These are phyloP conservation scores for Neotragus moschatus DNA, from an alignment of 2,113 vertebrate genomes.

Conservation along the genomic window DNA sequence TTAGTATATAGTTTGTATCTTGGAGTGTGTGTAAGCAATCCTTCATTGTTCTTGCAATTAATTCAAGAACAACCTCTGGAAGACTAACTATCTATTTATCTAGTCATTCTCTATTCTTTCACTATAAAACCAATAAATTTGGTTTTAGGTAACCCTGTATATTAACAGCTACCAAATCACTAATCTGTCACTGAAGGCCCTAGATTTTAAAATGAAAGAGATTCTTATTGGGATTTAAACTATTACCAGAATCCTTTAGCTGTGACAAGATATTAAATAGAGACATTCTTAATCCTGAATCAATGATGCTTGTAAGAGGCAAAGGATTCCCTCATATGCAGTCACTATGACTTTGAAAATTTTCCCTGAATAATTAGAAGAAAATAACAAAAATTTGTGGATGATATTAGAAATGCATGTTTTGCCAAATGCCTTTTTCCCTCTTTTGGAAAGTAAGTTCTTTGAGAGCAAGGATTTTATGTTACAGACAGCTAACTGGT, in stretches of 20 bases:
- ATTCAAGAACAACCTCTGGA: slow-evolving; percentile 17
- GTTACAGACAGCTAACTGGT: neutral
- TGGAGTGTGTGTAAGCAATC: neutral
- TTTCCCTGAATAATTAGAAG: slow-evolving; percentile 13
- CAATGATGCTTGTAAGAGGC: neutral
- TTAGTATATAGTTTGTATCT: neutral
- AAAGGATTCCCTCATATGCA: neutral
- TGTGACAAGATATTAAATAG: neutral
- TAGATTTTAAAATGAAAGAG: slow-evolving; percentile 4
- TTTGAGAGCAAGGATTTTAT: neutral
- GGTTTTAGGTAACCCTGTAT: neutral
- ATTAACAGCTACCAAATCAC: slow-evolving; percentile 18
- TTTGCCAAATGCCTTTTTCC: neutral
- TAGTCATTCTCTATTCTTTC: neutral
- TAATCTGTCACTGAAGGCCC: neutral
- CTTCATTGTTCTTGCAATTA: neutral
- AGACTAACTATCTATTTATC: neutral
- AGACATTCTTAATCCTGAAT: neutral
- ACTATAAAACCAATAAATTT: neutral
- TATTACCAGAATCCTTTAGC: neutral
- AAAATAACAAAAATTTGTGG: slow-evolving; percentile 24
- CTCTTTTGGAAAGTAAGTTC: neutral
- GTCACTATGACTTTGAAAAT: neutral
- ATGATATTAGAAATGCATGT: neutral
- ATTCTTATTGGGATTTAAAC: neutral